A percentile compares a stretch with the other conserved stretches of the same genome.
These are phyloP conservation scores for Amblyornis subalaris DNA, from an alignment of 2,113 vertebrate genomes.

Conservation along the genomic window DNA sequence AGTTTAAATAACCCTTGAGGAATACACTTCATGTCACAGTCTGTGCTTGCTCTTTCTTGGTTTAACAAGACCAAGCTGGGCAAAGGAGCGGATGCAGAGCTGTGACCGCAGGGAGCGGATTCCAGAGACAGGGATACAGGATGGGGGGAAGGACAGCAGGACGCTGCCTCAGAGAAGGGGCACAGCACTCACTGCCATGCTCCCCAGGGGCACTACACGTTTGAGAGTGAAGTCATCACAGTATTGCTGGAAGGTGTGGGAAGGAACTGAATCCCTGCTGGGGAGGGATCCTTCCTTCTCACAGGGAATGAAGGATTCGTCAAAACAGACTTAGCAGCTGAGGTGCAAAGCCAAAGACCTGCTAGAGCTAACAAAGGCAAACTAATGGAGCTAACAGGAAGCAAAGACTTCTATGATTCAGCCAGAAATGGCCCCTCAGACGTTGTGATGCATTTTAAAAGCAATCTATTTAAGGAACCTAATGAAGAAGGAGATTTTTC, in stretches of 20 bases:
- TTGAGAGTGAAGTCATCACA: not conserved
- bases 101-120: not conserved
- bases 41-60: not conserved
- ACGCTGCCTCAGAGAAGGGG: fast-evolving
- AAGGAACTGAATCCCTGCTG: not conserved
- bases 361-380: not conserved
- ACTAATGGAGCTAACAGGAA: not conserved
- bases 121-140: fast-evolving
- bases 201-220: not conserved
- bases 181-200: fast-evolving
- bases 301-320: not conserved
- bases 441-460: not conserved
- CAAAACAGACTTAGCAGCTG: not conserved
- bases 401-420: not conserved
- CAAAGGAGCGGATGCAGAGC: not conserved
- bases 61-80: not conserved
- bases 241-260: not conserved
- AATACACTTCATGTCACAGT: not conserved
- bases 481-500: not conserved
- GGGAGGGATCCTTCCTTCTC: not conserved
- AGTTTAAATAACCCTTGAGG: not conserved
- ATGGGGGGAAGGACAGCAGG: not conserved
- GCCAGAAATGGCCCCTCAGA: not conserved
- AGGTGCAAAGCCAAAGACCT: not conserved
- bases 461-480: not conserved